Evolutionary conservation across 1,140 invertebrate genomes (phyloP).

Genomic region (Charaxes varanes): DNA sequence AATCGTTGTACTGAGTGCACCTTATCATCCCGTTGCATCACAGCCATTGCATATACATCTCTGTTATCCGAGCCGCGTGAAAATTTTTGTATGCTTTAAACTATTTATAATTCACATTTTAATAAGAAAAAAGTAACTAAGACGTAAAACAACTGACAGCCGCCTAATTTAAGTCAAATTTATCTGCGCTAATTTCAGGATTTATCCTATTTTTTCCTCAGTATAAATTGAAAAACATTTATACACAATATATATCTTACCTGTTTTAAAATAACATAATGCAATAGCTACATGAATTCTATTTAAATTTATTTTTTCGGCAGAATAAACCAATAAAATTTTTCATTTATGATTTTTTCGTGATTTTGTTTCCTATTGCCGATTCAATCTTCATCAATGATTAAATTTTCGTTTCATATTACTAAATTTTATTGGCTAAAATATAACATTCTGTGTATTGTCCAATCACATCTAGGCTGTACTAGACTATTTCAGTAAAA

Average conservation of each 20-base stretch:
- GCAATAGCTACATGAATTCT: slow-evolving; percentile 25
- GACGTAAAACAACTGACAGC: slow-evolving; percentile 72
- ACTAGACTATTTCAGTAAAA: no score
- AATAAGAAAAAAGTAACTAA: slow-evolving; percentile 37
- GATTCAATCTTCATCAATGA: no score
- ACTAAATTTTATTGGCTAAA: no score
- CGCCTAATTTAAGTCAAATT: slow-evolving; percentile 51
- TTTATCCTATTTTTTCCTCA: slow-evolving; percentile 10
- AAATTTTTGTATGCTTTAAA: slow-evolving; percentile 35
- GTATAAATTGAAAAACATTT: slow-evolving; percentile 1
- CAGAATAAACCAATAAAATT: slow-evolving; percentile 45
- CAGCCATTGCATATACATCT: slow-evolving; percentile 47
- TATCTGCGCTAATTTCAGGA: slow-evolving; percentile 39
- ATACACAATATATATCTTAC: slow-evolving; percentile 31
- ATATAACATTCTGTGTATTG: no score
- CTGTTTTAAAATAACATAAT: slow-evolving; percentile 54
- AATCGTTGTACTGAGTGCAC: slow-evolving; percentile 38
- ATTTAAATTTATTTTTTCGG: slow-evolving; percentile 38
- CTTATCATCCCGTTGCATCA: slow-evolving; percentile 72
- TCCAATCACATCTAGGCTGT: no score
- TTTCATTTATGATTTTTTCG: slow-evolving; percentile 44
- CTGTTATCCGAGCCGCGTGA: slow-evolving; percentile 55
- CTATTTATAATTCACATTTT: slow-evolving; percentile 32
- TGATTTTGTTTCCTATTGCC: slow-evolving; percentile 16
- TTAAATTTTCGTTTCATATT: no score